Conservation (phyloP, 2,888 invertebrate genomes). For the Leptinotarsa juncta region DNA sequence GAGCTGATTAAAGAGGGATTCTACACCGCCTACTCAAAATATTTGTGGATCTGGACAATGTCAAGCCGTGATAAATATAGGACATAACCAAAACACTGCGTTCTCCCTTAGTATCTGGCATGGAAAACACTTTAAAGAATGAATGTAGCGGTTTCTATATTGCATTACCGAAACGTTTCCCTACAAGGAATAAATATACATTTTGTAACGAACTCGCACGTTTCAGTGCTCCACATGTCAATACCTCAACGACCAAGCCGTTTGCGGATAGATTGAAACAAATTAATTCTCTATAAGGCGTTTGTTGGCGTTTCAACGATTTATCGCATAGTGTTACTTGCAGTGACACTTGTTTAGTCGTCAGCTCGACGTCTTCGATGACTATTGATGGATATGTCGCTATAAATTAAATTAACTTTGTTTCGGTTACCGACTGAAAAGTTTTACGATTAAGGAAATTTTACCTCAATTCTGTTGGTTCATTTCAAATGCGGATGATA, state of each 20-base stretch:
- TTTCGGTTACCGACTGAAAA: neutral
- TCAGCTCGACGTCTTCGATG: slow-evolving; percentile 17
- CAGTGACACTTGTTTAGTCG: slow-evolving; percentile 18
- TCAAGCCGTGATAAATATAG: neutral
- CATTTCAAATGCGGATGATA: too few species aligned
- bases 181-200: neutral
- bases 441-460: neutral
- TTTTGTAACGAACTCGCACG: neutral
- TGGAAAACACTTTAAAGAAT: too few species aligned
- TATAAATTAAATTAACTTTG: slow-evolving; percentile 8
- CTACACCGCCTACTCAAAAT: neutral
- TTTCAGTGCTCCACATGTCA: slow-evolving; percentile 5
- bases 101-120: neutral
- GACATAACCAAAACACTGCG: neutral
- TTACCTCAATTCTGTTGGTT: neutral
- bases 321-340: slow-evolving; percentile 18
- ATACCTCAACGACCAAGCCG: neutral
- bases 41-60: neutral
- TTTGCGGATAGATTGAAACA: slow-evolving; percentile 10
- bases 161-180: slow-evolving; percentile 1
- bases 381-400: slow-evolving; percentile 20
- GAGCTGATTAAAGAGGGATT: too few species aligned
- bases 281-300: slow-evolving; percentile 9
- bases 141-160: too few species aligned
- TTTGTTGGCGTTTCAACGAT: slow-evolving; percentile 15